Conservation (phyloP, 2,113 vertebrate species). For the Thomomys bottae region DNA sequence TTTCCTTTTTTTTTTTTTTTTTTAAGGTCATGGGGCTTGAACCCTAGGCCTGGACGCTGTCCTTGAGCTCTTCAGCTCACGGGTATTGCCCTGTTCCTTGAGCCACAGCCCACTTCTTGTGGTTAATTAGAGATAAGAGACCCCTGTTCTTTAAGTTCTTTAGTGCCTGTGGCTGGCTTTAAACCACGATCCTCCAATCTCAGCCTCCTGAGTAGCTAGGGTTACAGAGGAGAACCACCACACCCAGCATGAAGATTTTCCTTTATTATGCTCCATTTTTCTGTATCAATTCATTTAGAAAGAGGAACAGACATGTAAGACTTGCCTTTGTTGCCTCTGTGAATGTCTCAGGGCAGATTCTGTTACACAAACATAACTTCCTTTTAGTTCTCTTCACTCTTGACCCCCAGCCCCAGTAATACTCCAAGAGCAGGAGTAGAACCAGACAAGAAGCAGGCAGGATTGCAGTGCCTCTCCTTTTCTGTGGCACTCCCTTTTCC, state of each 20-base stretch:
- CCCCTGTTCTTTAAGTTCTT: no score
- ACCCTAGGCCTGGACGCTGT: no score
- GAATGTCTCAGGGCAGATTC: conserved; percentile 9
- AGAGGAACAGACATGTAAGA: not conserved
- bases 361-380: not conserved
- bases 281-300: not conserved
- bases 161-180: no score
- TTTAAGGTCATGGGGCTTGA: no score
- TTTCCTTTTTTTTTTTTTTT: no score
- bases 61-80: no score
- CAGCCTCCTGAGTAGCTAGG: no score
- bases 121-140: no score
- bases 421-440: not conserved
- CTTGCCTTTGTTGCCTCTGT: conserved; percentile 53
- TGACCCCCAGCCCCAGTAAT: not conserved
- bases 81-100: no score
- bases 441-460: not conserved
- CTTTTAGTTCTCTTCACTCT: not conserved
- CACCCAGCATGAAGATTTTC: not conserved
- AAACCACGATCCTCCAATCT: no score
- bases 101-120: no score
- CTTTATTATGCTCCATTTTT: not conserved
- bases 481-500: not conserved
- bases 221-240: no score
- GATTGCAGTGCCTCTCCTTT: not conserved